A percentile compares a stretch with the other conserved stretches of the same genome.
Conservation (phyloP, 2,797 vertebrate genomes). For the Tarsius wallacei region DNA sequence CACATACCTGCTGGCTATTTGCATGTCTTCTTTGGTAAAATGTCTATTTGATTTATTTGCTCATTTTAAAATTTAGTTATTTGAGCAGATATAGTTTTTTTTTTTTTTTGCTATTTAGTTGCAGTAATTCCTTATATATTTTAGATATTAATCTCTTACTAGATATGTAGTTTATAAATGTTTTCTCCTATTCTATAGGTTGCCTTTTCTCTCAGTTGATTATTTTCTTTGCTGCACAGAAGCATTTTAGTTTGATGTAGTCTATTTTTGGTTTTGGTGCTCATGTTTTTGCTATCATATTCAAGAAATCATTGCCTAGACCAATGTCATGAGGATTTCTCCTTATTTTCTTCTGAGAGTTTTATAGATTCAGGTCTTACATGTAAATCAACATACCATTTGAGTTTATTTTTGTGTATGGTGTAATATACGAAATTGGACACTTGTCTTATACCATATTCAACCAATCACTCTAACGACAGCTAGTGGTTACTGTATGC, state of each 20-base stretch:
- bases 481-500: neutral
- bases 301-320: neutral
- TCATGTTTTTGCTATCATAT: neutral
- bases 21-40: neutral
- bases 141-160: neutral
- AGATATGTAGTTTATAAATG: neutral
- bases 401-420: neutral
- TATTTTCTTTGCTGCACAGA: neutral
- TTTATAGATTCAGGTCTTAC: neutral
- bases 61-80: neutral
- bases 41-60: neutral
- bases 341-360: neutral
- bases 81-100: neutral
- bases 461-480: neutral
- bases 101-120: neutral
- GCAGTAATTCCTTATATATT: neutral
- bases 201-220: neutral
- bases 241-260: neutral
- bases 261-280: neutral
- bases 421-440: neutral
- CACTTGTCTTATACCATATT: neutral
- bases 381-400: neutral
- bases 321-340: neutral
- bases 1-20: neutral
- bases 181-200: neutral